Percentiles rank a stretch among this genome's conserved stretches.
Conservation (phyloP, 2,888 invertebrate genomes). For the Idaea dimidiata region DNA sequence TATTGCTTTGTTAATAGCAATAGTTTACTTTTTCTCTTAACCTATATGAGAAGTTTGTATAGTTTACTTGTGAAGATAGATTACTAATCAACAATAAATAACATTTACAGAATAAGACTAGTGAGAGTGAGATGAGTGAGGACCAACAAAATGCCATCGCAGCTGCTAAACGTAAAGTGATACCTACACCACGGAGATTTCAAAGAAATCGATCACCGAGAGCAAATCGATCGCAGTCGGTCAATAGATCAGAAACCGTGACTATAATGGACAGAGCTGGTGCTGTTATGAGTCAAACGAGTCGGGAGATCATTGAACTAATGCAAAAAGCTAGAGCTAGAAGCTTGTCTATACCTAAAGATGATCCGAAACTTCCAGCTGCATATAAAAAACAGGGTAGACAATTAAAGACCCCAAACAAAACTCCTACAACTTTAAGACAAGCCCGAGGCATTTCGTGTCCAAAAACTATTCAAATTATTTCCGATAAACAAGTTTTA, state of each 20-base stretch:
- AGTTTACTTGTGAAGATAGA: slow-evolving; percentile 37
- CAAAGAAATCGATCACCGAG: slow-evolving; percentile 68
- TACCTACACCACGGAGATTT: slow-evolving; percentile 68
- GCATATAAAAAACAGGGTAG: slow-evolving; percentile 62
- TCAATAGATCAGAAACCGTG: slow-evolving; percentile 68
- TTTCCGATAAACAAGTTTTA: slow-evolving; percentile 75
- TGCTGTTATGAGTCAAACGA: slow-evolving; percentile 71
- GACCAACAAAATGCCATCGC: slow-evolving; percentile 56
- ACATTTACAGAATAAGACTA: slow-evolving; percentile 79
- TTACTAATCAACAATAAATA: slow-evolving; percentile 64
- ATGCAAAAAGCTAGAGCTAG: slow-evolving; percentile 75
- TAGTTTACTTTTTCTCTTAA: slow-evolving; percentile 62
- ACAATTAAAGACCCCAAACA: slow-evolving; percentile 78
- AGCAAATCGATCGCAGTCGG: slow-evolving; percentile 80
- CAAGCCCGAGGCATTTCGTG: slow-evolving; percentile 68
- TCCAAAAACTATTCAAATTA: slow-evolving; percentile 78
- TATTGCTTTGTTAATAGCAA: slow-evolving; percentile 67
- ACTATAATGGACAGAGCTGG: slow-evolving; percentile 59
- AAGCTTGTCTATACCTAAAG: slow-evolving; percentile 76
- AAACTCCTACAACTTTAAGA: slow-evolving; percentile 61
- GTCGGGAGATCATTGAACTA: slow-evolving; percentile 71
- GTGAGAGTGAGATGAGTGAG: slow-evolving; percentile 81
- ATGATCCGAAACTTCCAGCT: slow-evolving; percentile 61
- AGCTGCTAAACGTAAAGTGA: slow-evolving; percentile 59
- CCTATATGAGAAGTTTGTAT: slow-evolving; percentile 32